Percentiles rank a stretch among this genome's conserved stretches.
phyloP scores from a whole-genome alignment of 2,113 vertebrate genomes.

The Apteryx owenii region DNA sequence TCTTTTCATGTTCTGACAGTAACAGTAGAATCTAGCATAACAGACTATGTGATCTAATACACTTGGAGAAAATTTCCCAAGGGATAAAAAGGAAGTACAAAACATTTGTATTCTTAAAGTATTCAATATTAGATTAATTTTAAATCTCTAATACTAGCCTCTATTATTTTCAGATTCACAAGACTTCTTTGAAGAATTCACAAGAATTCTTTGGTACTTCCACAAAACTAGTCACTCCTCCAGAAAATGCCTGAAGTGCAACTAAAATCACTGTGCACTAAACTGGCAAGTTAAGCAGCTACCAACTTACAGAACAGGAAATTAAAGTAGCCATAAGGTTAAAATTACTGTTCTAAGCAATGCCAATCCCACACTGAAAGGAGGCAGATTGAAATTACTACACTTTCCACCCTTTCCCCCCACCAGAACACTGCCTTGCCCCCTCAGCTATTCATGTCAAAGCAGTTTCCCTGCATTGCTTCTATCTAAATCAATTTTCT shows the following conservation, averaged over 20 bases:
- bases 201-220: neutral
- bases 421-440: neutral
- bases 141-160: neutral
- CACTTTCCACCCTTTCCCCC: conserved; percentile 37
- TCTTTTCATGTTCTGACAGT: neutral
- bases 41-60: neutral
- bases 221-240: neutral
- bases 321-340: conserved; percentile 49
- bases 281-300: conserved; percentile 29
- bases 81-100: neutral
- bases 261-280: neutral
- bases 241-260: neutral
- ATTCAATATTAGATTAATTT: neutral
- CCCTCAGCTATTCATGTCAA: conserved; percentile 2
- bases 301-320: conserved; percentile 54
- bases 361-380: conserved; percentile 53
- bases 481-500: neutral
- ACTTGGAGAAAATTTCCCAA: neutral
- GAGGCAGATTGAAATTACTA: conserved; percentile 6
- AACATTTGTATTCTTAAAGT: neutral
- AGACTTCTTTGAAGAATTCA: neutral
- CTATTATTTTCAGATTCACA: rapidly evolving
- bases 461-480: neutral
- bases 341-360: conserved; percentile 31
- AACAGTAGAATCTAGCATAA: neutral